These are phyloP conservation scores for Pluvialis apricaria DNA, from an alignment of 2,113 vertebrate species.

Conservation along the genomic window DNA sequence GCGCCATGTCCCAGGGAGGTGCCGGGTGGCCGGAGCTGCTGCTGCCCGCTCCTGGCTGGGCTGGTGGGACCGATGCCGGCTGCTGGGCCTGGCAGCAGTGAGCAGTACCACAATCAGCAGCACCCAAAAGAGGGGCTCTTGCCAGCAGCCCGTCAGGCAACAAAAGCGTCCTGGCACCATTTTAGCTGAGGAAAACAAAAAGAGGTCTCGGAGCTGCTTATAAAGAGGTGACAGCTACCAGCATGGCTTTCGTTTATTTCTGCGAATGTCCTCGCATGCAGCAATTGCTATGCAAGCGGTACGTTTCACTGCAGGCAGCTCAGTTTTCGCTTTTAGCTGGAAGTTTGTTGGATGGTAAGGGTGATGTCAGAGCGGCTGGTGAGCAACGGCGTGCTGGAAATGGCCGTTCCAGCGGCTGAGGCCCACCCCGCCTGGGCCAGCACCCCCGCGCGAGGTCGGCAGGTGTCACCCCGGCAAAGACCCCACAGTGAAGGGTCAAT, in stretches of 20 bases:
- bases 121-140: neutral
- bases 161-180: conserved; percentile 14
- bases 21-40: neutral
- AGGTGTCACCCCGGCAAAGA: neutral
- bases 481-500: neutral
- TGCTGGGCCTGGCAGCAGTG: neutral
- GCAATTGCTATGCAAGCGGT: neutral
- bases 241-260: neutral
- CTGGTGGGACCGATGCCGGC: rapidly evolving
- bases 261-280: neutral
- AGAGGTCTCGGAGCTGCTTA: neutral
- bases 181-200: neutral
- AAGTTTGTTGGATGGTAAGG: neutral
- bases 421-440: neutral
- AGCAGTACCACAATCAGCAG: neutral
- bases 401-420: neutral
- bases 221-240: neutral
- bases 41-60: neutral
- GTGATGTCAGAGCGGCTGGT: neutral
- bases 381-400: neutral
- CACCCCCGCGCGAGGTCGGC: neutral
- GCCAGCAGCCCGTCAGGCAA: neutral
- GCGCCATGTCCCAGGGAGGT: no score
- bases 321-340: neutral
- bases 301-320: neutral